Percentiles rank a stretch among this genome's conserved stretches.
Evolutionary conservation across 1,140 invertebrate genomes (phyloP).

Genomic region (Drosophila equinoxialis): DNA sequence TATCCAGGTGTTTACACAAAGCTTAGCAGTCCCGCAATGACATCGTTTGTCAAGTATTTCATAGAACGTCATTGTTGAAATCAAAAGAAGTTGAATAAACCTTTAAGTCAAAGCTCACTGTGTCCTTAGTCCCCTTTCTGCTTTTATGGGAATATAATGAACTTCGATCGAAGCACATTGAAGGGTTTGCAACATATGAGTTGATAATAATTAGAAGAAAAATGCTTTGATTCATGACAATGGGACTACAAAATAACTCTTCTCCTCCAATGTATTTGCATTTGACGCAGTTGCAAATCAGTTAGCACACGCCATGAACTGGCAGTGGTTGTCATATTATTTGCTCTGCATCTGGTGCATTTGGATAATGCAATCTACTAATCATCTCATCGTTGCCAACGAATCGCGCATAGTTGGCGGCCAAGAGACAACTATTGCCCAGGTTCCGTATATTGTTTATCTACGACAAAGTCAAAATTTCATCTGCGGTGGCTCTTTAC

Average conservation of each 20-base stretch:
- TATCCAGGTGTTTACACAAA: conserved; percentile 86
- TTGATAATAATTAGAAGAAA: conserved; percentile 12
- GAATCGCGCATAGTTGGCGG: conserved; percentile 66
- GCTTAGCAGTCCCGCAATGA: conserved; percentile 33
- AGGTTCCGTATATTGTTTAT: conserved; percentile 70
- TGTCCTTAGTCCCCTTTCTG: too few relatives aligned
- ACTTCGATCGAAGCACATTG: too few relatives aligned
- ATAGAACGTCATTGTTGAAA: conserved; percentile 31
- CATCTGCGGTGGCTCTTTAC: conserved; percentile 67
- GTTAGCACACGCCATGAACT: conserved; percentile 59
- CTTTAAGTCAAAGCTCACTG: too few relatives aligned
- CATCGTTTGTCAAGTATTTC: conserved; percentile 32
- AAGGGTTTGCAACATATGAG: too few relatives aligned
- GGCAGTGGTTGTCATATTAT: conserved; percentile 37
- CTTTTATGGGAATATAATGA: too few relatives aligned
- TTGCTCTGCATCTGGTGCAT: conserved; percentile 14
- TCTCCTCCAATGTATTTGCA: background rate
- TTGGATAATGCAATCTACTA: conserved; percentile 8
- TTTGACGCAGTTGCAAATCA: background rate
- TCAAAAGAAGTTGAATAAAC: background rate
- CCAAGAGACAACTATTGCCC: conserved; percentile 45
- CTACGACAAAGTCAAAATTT: conserved; percentile 52
- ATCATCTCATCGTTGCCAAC: background rate
- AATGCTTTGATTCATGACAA: conserved; percentile 2
- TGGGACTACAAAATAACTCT: background rate